Evolutionary conservation across 2,888 invertebrate species (phyloP).

Genomic region (Hylaea fasciaria): DNA sequence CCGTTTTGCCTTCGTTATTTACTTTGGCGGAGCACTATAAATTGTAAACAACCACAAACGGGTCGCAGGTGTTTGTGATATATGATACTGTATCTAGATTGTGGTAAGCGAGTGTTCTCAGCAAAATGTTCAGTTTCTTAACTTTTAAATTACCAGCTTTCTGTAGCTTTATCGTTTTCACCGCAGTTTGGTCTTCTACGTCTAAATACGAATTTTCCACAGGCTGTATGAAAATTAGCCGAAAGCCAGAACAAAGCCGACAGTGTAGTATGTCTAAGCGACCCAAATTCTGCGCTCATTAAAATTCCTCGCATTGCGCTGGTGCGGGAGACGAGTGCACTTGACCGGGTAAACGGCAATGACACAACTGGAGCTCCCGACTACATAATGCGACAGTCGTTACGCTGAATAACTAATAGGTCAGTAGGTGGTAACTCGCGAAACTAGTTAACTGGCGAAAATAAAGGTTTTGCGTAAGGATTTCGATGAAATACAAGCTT

Average conservation of each 20-base stretch:
- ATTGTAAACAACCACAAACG: conserved; percentile 15
- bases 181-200: background rate
- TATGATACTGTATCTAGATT: conserved; percentile 3
- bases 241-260: conserved; percentile 32
- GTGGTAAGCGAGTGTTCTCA: background rate
- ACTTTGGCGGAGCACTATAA: conserved; percentile 4
- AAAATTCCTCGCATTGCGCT: conserved; percentile 32
- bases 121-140: conserved; percentile 13
- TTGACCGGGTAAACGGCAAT: conserved; percentile 33
- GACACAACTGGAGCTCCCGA: background rate
- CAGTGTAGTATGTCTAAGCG: conserved; percentile 33
- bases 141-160: conserved; percentile 8
- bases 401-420: too few species aligned
- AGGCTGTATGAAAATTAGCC: too few species aligned
- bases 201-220: too few species aligned
- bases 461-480: too few species aligned
- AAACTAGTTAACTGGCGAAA: too few species aligned
- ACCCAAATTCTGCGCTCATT: conserved; percentile 36
- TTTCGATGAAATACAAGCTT: too few species aligned
- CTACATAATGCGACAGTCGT: too few species aligned
- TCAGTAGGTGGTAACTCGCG: too few species aligned
- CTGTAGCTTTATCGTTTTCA: conserved; percentile 6
- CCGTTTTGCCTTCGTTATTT: too few species aligned
- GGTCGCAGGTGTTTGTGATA: conserved; percentile 15
- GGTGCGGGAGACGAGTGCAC: conserved; percentile 32